Conservation (phyloP, 2,888 invertebrate genomes). For the Volucella inanis region DNA sequence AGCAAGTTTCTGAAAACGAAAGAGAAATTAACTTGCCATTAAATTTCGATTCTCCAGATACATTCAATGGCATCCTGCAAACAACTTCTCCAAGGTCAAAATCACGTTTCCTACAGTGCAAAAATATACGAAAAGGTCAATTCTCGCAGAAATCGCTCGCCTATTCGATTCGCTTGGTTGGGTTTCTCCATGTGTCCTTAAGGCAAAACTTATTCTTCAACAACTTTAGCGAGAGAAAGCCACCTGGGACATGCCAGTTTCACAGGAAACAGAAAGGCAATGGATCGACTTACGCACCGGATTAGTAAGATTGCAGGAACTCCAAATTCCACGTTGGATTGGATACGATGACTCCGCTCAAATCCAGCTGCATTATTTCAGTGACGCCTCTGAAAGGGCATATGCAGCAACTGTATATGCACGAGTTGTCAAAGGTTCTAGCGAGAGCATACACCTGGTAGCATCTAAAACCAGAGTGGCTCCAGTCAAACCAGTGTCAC, state of each 20-base stretch:
- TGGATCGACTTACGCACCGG: background rate
- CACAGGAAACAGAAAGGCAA: background rate
- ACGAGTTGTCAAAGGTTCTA: too few relatives aligned
- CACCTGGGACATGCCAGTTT: background rate
- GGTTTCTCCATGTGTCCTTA: background rate
- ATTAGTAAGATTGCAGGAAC: background rate
- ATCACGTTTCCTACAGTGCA: too few relatives aligned
- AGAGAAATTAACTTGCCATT: too few relatives aligned
- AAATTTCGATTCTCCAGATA: too few relatives aligned
- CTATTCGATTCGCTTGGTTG: background rate
- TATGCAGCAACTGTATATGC: background rate
- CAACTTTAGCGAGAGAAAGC: background rate
- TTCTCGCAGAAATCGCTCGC: too few relatives aligned
- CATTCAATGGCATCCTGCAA: too few relatives aligned
- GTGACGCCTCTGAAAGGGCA: background rate
- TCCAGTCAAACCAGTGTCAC: background rate
- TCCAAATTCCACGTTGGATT: background rate
- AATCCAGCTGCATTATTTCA: background rate
- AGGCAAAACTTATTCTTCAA: background rate
- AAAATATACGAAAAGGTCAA: too few relatives aligned
- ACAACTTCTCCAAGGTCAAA: too few relatives aligned
- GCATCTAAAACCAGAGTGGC: background rate
- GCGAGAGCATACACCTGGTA: too few relatives aligned
- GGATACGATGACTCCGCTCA: too few relatives aligned
- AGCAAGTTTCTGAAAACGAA: too few relatives aligned